A percentile compares a stretch with the other conserved stretches of the same genome.
Evolutionary conservation across 2,888 invertebrate species (phyloP).

Genomic region (Melanotus villosus): DNA sequence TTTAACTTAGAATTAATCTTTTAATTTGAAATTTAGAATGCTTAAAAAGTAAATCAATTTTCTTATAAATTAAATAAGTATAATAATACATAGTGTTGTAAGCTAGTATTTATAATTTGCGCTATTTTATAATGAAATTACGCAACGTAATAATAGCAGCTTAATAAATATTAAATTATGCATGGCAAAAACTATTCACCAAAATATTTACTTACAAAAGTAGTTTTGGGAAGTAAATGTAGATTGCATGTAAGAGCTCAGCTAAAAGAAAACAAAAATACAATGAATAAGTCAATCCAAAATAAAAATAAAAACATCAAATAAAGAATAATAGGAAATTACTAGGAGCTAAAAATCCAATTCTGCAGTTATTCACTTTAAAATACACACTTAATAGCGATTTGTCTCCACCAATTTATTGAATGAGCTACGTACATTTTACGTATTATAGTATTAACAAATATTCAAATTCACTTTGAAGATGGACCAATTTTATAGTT

Average conservation of each 20-base stretch:
- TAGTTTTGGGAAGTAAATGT: slow-evolving; percentile 38
- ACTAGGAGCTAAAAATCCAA: slow-evolving; percentile 56
- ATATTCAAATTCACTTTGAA: too few relatives aligned
- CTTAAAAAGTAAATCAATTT: too few relatives aligned
- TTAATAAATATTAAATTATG: slow-evolving; percentile 17
- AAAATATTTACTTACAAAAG: slow-evolving; percentile 29
- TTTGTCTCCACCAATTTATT: too few relatives aligned
- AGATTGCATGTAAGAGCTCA: slow-evolving; percentile 48
- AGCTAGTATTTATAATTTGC: slow-evolving; percentile 34
- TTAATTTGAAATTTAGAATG: too few relatives aligned
- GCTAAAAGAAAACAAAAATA: too few relatives aligned
- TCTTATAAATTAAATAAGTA: too few relatives aligned
- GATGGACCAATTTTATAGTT: too few relatives aligned
- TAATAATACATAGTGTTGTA: background rate
- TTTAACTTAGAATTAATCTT: too few relatives aligned
- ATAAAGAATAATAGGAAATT: slow-evolving; percentile 31
- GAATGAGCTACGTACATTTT: too few relatives aligned
- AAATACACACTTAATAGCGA: too few relatives aligned
- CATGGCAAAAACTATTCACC: slow-evolving; percentile 12
- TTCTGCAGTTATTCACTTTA: slow-evolving; percentile 64
- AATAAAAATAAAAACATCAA: background rate
- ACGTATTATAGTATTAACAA: too few relatives aligned
- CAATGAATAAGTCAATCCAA: slow-evolving; percentile 29
- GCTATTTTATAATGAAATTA: slow-evolving; percentile 35
- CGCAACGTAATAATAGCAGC: slow-evolving; percentile 40